These are phyloP conservation scores for Tenthredo scrophulariae DNA, from an alignment of 2,888 invertebrate genomes.

Conservation along the genomic window DNA sequence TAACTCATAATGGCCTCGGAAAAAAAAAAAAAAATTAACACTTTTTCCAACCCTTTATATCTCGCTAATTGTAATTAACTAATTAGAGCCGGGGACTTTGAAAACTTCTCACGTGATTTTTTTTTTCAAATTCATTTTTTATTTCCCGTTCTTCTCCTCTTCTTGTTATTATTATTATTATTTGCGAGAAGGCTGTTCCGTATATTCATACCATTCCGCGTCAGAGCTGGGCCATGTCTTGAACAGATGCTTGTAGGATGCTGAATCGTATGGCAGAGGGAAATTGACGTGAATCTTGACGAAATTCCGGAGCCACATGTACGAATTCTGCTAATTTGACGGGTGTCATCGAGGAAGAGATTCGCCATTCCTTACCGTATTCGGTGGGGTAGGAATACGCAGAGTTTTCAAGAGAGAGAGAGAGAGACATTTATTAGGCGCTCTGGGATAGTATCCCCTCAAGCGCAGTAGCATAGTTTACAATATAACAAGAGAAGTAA, in stretches of 20 bases:
- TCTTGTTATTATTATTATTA: neutral
- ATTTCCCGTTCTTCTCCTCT: neutral
- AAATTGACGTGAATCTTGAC: constrained; percentile 22
- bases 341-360: constrained; percentile 26
- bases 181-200: neutral
- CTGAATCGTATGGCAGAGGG: neutral
- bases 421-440: no score
- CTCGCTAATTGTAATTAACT: neutral
- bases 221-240: constrained; percentile 7
- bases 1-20: neutral
- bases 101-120: neutral
- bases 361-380: neutral
- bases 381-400: neutral
- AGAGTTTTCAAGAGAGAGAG: neutral
- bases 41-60: neutral
- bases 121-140: neutral
- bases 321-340: constrained; percentile 33
- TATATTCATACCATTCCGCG: neutral
- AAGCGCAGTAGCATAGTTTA: no score
- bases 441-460: no score
- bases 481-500: no score
- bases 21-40: neutral
- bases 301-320: neutral
- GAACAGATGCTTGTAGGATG: neutral
- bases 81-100: neutral